Conservation (phyloP, 2,888 invertebrate genomes). For the Rutpela maculata region DNA sequence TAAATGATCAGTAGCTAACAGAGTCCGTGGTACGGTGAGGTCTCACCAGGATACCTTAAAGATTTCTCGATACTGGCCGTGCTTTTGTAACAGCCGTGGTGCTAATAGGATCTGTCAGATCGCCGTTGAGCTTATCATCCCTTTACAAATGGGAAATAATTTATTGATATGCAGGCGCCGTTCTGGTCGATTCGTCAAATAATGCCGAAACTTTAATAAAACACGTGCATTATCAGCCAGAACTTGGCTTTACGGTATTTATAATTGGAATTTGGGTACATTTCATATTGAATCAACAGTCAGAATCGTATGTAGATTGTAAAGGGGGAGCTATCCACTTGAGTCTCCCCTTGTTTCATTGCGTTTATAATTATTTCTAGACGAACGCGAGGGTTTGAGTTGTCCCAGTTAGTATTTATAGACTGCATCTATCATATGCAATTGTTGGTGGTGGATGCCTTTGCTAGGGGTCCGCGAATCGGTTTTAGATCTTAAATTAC, state of each 20-base stretch:
- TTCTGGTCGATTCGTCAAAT: constrained; percentile 29
- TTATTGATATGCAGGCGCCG: constrained; percentile 67
- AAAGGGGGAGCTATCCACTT: constrained; percentile 62
- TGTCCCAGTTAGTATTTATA: constrained; percentile 68
- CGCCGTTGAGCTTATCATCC: constrained; percentile 64
- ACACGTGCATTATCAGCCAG: constrained; percentile 57
- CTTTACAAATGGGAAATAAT: constrained; percentile 66
- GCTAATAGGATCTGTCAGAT: constrained; percentile 71
- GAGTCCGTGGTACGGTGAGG: constrained; percentile 52
- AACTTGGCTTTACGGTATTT: constrained; percentile 14
- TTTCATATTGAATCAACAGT: constrained; percentile 60
- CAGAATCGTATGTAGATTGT: constrained; percentile 58
- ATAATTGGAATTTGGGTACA: constrained; percentile 57
- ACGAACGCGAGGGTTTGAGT: constrained; percentile 63
- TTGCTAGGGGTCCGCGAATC: constrained; percentile 34
- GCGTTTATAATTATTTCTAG: constrained; percentile 70
- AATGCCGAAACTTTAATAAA: constrained; percentile 52
- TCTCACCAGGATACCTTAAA: constrained; percentile 61
- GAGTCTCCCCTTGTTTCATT: constrained; percentile 68
- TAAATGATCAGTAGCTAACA: constrained; percentile 67
- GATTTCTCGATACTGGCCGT: constrained; percentile 64
- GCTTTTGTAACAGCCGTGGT: constrained; percentile 60
- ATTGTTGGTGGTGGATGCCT: constrained; percentile 62
- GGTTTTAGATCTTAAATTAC: constrained; percentile 41
- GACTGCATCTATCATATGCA: constrained; percentile 66